These are phyloP conservation scores for Gavia stellata DNA, from an alignment of 2,113 vertebrate species.

Conservation along the genomic window DNA sequence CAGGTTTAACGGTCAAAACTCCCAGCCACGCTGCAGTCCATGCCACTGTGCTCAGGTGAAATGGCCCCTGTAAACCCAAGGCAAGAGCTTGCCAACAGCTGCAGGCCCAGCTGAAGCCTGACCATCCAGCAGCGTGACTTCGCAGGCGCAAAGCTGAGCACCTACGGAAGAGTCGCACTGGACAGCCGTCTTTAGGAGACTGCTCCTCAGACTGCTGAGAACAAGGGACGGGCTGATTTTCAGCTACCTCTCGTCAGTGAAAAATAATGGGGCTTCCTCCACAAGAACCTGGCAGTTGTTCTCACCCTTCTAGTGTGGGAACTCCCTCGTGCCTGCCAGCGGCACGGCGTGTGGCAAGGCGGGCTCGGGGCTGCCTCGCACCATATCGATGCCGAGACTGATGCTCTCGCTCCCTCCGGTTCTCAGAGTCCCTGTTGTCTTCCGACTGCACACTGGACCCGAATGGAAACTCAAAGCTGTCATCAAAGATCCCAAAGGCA, in stretches of 20 bases:
- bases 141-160: background rate
- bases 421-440: constrained; percentile 85
- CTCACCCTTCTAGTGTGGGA: constrained; percentile 91
- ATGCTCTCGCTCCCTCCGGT: constrained; percentile 83
- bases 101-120: background rate
- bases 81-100: background rate
- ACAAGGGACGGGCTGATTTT: background rate
- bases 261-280: accelerated
- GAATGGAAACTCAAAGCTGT: constrained; percentile 84
- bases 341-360: constrained; percentile 83
- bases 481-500: constrained; percentile 89
- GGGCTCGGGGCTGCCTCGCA: constrained; percentile 85
- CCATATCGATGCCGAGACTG: constrained; percentile 89
- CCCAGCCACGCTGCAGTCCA: background rate
- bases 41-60: accelerated
- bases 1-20: background rate
- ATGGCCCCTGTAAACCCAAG: background rate
- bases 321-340: constrained; percentile 88
- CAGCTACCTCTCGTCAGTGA: background rate
- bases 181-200: background rate
- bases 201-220: accelerated
- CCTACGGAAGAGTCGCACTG: accelerated
- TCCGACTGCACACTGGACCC: constrained; percentile 75
- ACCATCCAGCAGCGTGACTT: accelerated
- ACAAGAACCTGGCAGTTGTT: accelerated